These are phyloP conservation scores for Rhingia rostrata DNA, from an alignment of 2,888 invertebrate species.

Conservation along the genomic window DNA sequence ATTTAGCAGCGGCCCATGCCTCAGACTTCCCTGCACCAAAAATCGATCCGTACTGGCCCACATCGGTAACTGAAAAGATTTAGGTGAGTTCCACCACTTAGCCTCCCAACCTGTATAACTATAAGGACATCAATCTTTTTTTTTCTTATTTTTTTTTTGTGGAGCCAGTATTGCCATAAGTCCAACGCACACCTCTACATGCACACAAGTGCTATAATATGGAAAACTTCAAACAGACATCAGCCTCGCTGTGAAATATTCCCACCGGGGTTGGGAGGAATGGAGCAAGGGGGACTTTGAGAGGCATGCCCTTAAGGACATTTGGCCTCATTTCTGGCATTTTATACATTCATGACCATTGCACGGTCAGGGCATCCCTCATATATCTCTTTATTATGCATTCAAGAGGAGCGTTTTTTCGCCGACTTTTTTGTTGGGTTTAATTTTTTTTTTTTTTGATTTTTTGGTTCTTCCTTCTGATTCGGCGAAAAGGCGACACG, in stretches of 20 bases:
- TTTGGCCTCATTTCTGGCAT: constrained; percentile 77
- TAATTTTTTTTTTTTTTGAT: constrained; percentile 28
- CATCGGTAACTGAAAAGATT: constrained; percentile 59
- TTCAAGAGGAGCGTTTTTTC: constrained; percentile 53
- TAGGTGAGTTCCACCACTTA: constrained; percentile 52
- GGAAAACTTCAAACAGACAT: constrained; percentile 52
- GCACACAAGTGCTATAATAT: constrained; percentile 7
- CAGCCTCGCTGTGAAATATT: constrained; percentile 43
- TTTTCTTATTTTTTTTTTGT: too few relatives aligned
- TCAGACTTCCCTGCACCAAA: constrained; percentile 29
- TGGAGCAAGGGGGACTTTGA: background rate
- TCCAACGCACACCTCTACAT: constrained; percentile 11
- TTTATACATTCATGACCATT: constrained; percentile 75
- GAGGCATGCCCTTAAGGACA: constrained; percentile 71
- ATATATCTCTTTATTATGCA: constrained; percentile 73
- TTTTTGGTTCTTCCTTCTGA: constrained; percentile 14
- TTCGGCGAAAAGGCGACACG: constrained; percentile 43
- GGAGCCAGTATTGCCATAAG: constrained; percentile 34
- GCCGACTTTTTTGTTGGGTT: constrained; percentile 30
- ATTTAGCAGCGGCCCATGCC: background rate
- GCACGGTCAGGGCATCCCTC: constrained; percentile 73
- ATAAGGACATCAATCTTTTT: constrained; percentile 66
- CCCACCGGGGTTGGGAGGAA: constrained; percentile 22
- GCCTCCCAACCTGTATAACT: constrained; percentile 43
- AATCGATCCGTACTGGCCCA: constrained; percentile 60